Conservation (phyloP, 2,113 vertebrate genomes). For the Acanthisitta chloris region DNA sequence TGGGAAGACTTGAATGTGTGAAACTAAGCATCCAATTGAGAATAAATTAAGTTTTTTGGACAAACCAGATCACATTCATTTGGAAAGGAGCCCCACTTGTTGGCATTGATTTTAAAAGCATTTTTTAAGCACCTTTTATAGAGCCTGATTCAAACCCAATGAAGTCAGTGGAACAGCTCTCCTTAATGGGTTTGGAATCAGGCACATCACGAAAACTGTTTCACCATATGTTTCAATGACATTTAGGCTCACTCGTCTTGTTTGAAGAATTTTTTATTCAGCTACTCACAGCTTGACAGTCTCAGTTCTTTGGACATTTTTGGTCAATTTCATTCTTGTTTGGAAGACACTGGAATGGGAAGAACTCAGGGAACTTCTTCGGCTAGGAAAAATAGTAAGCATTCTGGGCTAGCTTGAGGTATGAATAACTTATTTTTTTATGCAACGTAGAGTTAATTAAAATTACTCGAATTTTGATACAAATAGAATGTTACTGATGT, state of each 20-base stretch:
- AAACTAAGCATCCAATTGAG: background rate
- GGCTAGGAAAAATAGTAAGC: background rate
- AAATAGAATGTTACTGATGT: background rate
- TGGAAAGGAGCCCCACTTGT: background rate
- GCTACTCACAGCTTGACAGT: conserved; percentile 18
- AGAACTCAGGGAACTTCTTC: background rate
- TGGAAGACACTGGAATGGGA: background rate
- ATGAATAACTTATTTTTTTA: background rate
- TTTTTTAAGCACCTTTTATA: conserved; percentile 17
- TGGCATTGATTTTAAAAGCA: background rate
- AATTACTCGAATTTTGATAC: background rate
- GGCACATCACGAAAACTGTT: background rate
- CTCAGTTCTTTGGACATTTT: background rate
- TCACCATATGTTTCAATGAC: conserved; percentile 18
- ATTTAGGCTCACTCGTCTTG: background rate
- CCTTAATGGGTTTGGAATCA: conserved; percentile 9
- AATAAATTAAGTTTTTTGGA: conserved; percentile 18
- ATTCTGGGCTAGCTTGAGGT: background rate
- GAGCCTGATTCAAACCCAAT: background rate
- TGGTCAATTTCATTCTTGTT: background rate
- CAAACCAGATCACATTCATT: background rate
- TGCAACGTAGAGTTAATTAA: background rate
- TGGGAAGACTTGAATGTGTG: background rate
- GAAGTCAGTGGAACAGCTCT: conserved; percentile 25
- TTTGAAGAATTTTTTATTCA: conserved; percentile 23